Evolutionary conservation across 2,113 vertebrate genomes (phyloP).

Genomic region (Myxocyprinus asiaticus): DNA sequence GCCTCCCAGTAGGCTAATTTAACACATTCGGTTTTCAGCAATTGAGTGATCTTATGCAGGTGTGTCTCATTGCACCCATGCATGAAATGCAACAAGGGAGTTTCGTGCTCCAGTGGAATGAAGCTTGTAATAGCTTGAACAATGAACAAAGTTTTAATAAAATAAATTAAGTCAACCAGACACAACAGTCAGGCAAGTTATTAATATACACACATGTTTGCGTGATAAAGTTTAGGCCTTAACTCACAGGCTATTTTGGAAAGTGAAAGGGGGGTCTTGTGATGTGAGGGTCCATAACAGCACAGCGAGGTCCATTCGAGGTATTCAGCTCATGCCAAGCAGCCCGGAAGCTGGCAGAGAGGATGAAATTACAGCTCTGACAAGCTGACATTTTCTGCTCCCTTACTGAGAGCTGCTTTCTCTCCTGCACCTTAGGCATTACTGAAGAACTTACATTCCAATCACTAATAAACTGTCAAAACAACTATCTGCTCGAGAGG

Average conservation of each 20-base stretch:
- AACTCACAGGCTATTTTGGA: conserved; percentile 14
- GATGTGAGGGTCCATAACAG: conserved; percentile 27
- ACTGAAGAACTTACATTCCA: conserved; percentile 3
- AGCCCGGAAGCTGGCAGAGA: conserved; percentile 59
- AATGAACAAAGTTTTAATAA: background rate
- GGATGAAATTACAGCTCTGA: conserved; percentile 60
- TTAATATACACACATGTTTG: background rate
- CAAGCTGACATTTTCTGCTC: conserved; percentile 56
- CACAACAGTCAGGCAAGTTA: background rate
- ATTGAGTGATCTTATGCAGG: background rate
- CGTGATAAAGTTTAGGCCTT: background rate
- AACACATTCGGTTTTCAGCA: too few relatives aligned
- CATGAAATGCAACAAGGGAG: conserved; percentile 8
- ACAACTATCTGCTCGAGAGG: background rate
- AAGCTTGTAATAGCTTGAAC: conserved; percentile 8
- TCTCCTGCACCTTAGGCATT: conserved; percentile 6
- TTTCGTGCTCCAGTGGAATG: background rate
- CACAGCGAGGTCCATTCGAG: conserved; percentile 31
- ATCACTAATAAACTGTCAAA: conserved; percentile 1
- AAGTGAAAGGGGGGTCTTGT: conserved; percentile 36
- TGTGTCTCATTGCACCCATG: background rate
- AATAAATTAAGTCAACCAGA: background rate
- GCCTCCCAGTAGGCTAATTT: too few relatives aligned
- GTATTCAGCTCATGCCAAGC: conserved; percentile 58
- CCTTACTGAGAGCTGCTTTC: conserved; percentile 12